Evolutionary conservation across 2,888 invertebrate species (phyloP).

Genomic region (Anthrax anthrax): DNA sequence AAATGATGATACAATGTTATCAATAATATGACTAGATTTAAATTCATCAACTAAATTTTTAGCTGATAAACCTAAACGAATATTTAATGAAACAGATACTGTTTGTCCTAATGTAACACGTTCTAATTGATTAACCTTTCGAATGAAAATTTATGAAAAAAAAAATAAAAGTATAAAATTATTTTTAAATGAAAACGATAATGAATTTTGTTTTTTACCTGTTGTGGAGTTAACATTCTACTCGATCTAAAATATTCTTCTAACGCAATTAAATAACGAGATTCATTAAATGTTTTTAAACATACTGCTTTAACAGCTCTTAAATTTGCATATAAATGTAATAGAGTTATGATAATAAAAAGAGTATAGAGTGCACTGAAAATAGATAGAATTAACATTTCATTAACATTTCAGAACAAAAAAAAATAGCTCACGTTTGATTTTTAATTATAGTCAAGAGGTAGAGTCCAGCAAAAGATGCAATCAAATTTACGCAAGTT

Average conservation of each 20-base stretch:
- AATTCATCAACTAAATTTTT: conserved; percentile 31
- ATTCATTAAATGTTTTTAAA: conserved; percentile 66
- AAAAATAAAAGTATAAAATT: background rate
- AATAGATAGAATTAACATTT: conserved; percentile 14
- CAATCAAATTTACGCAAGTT: conserved; percentile 83
- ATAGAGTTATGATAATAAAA: conserved; percentile 54
- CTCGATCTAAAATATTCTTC: conserved; percentile 50
- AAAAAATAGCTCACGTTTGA: conserved; percentile 31
- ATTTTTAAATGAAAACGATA: no score
- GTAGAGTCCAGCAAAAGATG: conserved; percentile 62
- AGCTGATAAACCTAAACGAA: conserved; percentile 29
- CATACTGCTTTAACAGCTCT: conserved; percentile 68
- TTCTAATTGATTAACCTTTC: conserved; percentile 49
- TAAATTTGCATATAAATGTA: conserved; percentile 81
- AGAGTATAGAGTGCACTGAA: conserved; percentile 57
- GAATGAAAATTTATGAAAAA: background rate
- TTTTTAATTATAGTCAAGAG: conserved; percentile 52
- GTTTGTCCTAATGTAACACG: conserved; percentile 48
- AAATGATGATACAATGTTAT: conserved; percentile 33
- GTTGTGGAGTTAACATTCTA: conserved; percentile 44
- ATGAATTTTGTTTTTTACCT: conserved; percentile 27
- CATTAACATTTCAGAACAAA: conserved; percentile 3
- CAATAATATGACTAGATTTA: conserved; percentile 28
- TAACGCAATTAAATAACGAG: conserved; percentile 56
- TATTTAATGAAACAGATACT: conserved; percentile 31